phyloP scores from a whole-genome alignment of 2,888 invertebrate genomes.

The Spilarctia lutea region DNA sequence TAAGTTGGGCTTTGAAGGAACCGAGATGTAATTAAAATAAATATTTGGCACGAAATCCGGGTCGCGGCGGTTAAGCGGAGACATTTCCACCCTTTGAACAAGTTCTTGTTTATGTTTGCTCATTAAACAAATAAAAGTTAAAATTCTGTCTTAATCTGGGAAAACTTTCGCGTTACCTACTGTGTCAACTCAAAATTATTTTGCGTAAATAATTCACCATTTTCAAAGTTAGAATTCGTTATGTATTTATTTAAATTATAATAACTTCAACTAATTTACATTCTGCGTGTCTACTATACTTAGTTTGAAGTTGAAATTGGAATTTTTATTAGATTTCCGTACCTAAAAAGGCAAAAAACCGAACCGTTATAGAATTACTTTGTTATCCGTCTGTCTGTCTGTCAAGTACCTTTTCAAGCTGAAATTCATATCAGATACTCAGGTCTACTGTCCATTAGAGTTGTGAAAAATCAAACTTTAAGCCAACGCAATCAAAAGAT shows the following conservation, averaged over 20 bases:
- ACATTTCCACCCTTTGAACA: constrained; percentile 84
- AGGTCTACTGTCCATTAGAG: no score
- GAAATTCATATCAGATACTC: no score
- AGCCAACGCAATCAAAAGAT: no score
- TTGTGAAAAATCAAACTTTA: no score
- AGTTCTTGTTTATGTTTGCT: constrained; percentile 85
- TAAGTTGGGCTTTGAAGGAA: constrained; percentile 75
- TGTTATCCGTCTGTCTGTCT: no score
- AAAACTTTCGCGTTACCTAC: constrained; percentile 66
- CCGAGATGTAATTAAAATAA: constrained; percentile 84
- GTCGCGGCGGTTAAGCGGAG: constrained; percentile 81
- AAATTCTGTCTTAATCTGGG: constrained; percentile 75
- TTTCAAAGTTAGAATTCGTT: constrained; percentile 50
- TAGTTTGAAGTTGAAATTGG: constrained; percentile 19
- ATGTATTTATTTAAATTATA: constrained; percentile 50
- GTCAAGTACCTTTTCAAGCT: no score
- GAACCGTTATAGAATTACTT: no score
- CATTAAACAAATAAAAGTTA: constrained; percentile 83
- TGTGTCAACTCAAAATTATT: constrained; percentile 57
- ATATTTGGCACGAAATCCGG: constrained; percentile 85
- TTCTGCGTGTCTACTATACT: constrained; percentile 22
- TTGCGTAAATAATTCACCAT: constrained; percentile 54
- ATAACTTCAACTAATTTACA: constrained; percentile 42
- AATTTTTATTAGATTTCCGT: no score
- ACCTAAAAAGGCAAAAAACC: no score